phyloP scores from a whole-genome alignment of 2,113 vertebrate genomes.

The Poeciliopsis occidentalis region DNA sequence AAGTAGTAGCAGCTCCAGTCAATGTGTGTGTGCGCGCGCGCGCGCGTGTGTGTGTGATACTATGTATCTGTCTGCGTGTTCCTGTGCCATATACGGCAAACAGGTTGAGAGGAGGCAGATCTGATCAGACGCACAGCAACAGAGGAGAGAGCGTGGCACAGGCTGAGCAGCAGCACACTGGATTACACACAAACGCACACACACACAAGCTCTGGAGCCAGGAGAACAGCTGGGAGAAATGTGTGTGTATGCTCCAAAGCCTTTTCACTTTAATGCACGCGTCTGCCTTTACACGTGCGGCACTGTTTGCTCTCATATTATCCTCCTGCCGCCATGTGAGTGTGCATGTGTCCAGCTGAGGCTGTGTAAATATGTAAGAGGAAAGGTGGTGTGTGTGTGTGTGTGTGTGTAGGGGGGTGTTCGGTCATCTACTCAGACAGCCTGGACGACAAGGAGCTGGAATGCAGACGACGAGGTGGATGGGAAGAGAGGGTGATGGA shows the following conservation, averaged over 20 bases:
- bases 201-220: slow-evolving; percentile 48
- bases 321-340: slow-evolving; percentile 34
- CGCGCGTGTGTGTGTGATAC: not conserved
- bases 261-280: slow-evolving; percentile 53
- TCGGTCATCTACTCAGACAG: slow-evolving; percentile 56
- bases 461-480: slow-evolving; percentile 12
- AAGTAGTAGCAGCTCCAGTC: slow-evolving; percentile 53
- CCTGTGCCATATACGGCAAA: slow-evolving; percentile 65
- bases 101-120: slow-evolving; percentile 80
- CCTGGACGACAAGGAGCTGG: slow-evolving; percentile 34
- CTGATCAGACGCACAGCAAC: slow-evolving; percentile 82
- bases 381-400: too few relatives aligned
- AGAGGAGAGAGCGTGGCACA: slow-evolving; percentile 76
- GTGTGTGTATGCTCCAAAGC: slow-evolving; percentile 44
- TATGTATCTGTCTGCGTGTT: slow-evolving; percentile 22
- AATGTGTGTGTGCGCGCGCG: slow-evolving; percentile 5
- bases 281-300: slow-evolving; percentile 63
- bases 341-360: slow-evolving; percentile 15
- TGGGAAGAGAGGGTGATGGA: slow-evolving; percentile 29
- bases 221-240: slow-evolving; percentile 73
- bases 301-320: slow-evolving; percentile 61
- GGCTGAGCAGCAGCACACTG: slow-evolving; percentile 75
- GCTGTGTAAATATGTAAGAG: slow-evolving; percentile 58
- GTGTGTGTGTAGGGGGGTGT: slow-evolving; percentile 21
- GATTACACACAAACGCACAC: slow-evolving; percentile 70